phyloP scores from a whole-genome alignment of 1,140 invertebrate species.

The Drosophila jambulina region DNA sequence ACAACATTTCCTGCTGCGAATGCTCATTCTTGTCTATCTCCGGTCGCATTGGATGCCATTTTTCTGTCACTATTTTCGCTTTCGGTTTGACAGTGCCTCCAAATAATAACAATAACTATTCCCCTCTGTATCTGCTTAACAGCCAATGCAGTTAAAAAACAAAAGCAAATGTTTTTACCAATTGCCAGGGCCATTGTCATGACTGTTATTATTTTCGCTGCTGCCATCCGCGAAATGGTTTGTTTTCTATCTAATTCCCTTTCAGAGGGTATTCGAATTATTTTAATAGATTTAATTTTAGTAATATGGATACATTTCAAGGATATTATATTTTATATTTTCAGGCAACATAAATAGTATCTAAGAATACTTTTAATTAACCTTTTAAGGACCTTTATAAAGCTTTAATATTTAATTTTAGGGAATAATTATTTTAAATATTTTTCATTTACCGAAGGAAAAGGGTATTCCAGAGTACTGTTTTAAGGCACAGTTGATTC shows the following conservation, averaged over 20 bases:
- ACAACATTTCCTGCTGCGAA: constrained; percentile 4
- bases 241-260: neutral
- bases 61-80: constrained; percentile 24
- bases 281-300: too few species aligned
- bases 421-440: neutral
- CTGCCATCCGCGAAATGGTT: neutral
- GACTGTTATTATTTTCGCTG: constrained; percentile 33
- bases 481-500: fast-evolving
- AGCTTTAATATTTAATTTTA: neutral
- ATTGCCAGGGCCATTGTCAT: constrained; percentile 62
- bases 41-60: constrained; percentile 25
- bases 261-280: neutral
- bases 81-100: constrained; percentile 28
- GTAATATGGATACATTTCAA: too few species aligned
- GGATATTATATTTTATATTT: neutral
- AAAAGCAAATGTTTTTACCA: constrained; percentile 73
- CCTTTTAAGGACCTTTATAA: too few species aligned
- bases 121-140: constrained; percentile 70
- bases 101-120: constrained; percentile 79
- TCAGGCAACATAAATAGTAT: neutral
- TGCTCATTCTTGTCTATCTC: constrained; percentile 19
- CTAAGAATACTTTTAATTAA: too few species aligned
- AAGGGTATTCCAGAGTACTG: neutral
- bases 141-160: constrained; percentile 76
- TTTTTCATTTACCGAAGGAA: neutral